Percentiles rank a stretch among this genome's conserved stretches.
Conservation (phyloP, 2,797 vertebrate genomes). For the Platyrinchus mystaceus region DNA sequence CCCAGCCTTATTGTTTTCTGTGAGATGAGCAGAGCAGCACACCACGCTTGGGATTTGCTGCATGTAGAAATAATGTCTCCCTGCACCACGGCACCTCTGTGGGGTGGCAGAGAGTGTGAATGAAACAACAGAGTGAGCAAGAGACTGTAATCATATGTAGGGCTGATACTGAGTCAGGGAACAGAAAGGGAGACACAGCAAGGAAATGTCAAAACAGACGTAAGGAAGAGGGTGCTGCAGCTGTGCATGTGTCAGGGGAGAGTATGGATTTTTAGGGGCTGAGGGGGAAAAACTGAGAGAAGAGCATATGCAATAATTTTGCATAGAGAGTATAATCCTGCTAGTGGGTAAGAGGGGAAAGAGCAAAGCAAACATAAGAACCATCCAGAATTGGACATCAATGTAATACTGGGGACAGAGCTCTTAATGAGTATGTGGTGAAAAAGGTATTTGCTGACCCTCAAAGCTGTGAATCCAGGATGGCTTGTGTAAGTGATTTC, state of each 20-base stretch:
- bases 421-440: neutral
- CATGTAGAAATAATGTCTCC: neutral
- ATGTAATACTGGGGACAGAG: neutral
- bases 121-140: neutral
- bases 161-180: neutral
- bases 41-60: rapidly evolving
- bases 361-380: neutral
- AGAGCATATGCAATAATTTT: neutral
- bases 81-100: neutral
- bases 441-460: neutral
- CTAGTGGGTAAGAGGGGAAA: neutral
- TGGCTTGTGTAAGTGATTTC: neutral
- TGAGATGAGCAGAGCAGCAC: neutral
- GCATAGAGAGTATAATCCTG: neutral
- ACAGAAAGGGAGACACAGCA: neutral
- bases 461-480: neutral
- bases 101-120: neutral
- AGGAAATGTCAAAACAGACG: neutral
- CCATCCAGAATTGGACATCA: neutral
- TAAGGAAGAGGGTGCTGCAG: neutral
- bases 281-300: neutral
- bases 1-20: neutral
- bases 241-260: neutral
- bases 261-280: neutral
- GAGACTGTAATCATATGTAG: neutral